Conservation (phyloP, 53 echinoderm and acorn worm species). For the Luidia sarsii region DNA sequence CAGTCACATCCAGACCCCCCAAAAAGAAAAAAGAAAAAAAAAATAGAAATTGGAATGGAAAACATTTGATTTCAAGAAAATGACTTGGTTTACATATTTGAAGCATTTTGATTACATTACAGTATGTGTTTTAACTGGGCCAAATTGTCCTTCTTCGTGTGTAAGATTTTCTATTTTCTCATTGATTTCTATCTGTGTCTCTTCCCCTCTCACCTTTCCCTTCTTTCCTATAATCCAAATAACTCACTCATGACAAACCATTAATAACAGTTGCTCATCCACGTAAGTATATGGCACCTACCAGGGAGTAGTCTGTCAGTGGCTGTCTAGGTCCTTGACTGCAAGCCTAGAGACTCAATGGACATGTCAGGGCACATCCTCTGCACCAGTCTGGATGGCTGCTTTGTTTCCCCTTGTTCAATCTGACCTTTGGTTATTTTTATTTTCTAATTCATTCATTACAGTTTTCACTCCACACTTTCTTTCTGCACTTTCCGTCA, state of each 20-base stretch:
- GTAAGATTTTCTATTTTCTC: no score
- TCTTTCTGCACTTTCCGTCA: neutral
- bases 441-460: neutral
- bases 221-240: conserved; percentile 12
- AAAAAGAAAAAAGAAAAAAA: no score
- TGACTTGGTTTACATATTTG: no score
- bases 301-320: neutral
- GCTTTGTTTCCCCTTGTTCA: conserved; percentile 9
- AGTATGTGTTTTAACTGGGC: no score
- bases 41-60: no score
- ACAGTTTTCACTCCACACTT: conserved; percentile 3
- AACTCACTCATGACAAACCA: conserved; percentile 26
- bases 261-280: conserved; percentile 41
- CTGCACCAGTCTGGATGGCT: conserved; percentile 22
- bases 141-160: no score
- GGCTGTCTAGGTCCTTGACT: conserved; percentile 13
- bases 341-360: neutral
- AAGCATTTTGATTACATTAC: no score
- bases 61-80: no score
- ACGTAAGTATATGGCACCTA: conserved; percentile 22
- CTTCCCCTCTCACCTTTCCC: neutral
- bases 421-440: neutral
- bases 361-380: no score
- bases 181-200: conserved; percentile 21
- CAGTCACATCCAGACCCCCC: no score